A percentile compares a stretch with the other conserved stretches of the same genome.
phyloP scores from a whole-genome alignment of 92 coral and sea anemone species.

The Phymanthus crucifer region DNA sequence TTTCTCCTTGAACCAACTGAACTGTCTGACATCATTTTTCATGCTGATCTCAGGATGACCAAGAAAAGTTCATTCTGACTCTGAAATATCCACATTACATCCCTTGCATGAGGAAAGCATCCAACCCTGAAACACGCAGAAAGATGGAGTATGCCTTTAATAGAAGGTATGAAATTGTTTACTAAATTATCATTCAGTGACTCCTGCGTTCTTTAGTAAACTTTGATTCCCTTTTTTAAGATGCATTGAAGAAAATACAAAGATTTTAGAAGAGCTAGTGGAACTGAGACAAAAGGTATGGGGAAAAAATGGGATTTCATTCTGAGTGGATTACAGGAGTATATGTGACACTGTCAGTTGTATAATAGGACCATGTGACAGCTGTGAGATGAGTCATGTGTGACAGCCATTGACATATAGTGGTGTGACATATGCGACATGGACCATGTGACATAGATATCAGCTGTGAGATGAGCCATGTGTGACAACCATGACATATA shows the following conservation, averaged over 20 bases:
- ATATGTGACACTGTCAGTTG: neutral
- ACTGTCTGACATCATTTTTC: neutral
- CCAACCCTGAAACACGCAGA: conserved; percentile 82
- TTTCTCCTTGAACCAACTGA: neutral
- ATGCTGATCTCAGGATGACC: conserved; percentile 57
- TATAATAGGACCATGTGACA: neutral
- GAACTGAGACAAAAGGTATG: conserved; percentile 91
- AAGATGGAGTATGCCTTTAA: conserved; percentile 91
- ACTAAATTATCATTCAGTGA: neutral
- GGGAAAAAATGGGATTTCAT: neutral
- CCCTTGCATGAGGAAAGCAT: conserved; percentile 94
- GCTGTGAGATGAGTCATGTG: neutral
- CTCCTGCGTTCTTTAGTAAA: neutral
- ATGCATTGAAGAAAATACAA: conserved; percentile 88
- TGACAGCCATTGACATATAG: neutral
- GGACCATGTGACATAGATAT: neutral
- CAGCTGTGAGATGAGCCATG: neutral
- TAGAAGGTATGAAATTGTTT: conserved; percentile 60
- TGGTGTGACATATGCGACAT: neutral
- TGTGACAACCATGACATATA: neutral
- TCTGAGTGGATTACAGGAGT: neutral
- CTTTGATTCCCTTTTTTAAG: conserved; percentile 28
- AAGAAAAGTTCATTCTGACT: conserved; percentile 72
- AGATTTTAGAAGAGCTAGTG: conserved; percentile 92
- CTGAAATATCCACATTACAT: conserved; percentile 95